These are phyloP conservation scores for Morelia viridis DNA, from an alignment of 2,797 vertebrate genomes.

Conservation along the genomic window DNA sequence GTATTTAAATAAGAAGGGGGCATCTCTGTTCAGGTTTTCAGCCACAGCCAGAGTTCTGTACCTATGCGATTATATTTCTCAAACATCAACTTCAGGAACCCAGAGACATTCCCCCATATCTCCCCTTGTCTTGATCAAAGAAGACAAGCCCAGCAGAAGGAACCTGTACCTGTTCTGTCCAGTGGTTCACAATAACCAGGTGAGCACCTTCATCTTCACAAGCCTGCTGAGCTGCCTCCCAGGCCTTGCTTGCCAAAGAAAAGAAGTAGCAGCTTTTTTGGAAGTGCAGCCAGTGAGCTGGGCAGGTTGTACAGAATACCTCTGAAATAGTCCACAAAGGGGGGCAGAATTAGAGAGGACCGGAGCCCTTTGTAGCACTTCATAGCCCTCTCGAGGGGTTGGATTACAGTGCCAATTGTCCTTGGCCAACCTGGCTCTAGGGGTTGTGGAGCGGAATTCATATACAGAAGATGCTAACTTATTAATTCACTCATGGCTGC, in stretches of 20 bases:
- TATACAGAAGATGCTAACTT: neutral
- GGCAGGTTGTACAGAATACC: neutral
- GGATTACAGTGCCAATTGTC: neutral
- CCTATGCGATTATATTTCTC: neutral
- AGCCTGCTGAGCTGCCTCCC: neutral
- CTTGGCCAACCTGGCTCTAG: neutral
- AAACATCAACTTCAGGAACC: neutral
- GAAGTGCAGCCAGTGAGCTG: neutral
- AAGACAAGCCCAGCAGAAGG: neutral
- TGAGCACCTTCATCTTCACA: slow-evolving; percentile 13
- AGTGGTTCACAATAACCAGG: neutral
- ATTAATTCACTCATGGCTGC: neutral
- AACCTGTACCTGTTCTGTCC: neutral
- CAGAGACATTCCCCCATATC: neutral
- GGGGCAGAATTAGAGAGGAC: neutral
- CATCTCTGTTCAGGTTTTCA: neutral
- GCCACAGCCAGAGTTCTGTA: neutral
- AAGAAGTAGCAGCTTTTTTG: slow-evolving; percentile 10
- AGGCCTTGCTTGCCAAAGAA: neutral
- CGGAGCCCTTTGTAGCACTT: neutral
- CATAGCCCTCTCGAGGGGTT: neutral
- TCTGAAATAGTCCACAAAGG: neutral
- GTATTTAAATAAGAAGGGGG: neutral
- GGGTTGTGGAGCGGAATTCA: neutral
- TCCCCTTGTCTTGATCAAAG: neutral